Percentiles rank a stretch among this genome's conserved stretches.
These are phyloP conservation scores for Xylocopa sonorina DNA, from an alignment of 1,140 invertebrate genomes.

Conservation along the genomic window DNA sequence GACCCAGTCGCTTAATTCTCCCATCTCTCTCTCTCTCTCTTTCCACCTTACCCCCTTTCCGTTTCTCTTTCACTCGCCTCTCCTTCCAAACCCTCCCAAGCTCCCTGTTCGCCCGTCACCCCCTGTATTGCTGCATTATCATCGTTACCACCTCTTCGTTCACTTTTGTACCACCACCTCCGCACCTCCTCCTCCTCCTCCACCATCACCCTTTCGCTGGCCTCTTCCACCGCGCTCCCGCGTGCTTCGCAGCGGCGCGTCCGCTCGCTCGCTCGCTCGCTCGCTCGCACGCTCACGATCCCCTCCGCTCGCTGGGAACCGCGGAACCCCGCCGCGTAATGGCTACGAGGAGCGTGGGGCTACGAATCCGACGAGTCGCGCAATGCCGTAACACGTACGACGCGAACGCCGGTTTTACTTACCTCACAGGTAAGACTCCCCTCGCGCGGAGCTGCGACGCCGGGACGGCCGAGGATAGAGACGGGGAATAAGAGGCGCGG, in stretches of 20 bases:
- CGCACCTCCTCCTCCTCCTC: background rate
- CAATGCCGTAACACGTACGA: conserved; percentile 80
- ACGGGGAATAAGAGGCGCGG: conserved; percentile 25
- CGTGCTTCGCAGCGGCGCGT: conserved; percentile 61
- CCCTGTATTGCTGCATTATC: conserved; percentile 61
- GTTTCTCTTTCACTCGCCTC: conserved; percentile 61
- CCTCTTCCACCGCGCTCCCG: conserved; percentile 59
- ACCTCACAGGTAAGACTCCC: conserved; percentile 80
- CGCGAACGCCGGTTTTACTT: conserved; percentile 79
- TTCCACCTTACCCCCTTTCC: conserved; percentile 35
- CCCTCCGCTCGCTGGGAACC: background rate
- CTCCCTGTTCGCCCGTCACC: conserved; percentile 67
- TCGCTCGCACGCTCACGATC: conserved; percentile 45
- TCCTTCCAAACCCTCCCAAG: conserved; percentile 53
- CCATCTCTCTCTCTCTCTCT: conserved; percentile 69
- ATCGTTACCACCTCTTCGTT: conserved; percentile 77
- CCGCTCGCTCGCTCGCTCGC: conserved; percentile 63
- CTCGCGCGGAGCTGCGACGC: conserved; percentile 33
- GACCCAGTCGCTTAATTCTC: conserved; percentile 67
- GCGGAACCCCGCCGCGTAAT: conserved; percentile 49
- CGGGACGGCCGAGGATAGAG: conserved; percentile 31
- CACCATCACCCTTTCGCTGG: conserved; percentile 67
- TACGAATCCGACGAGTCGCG: conserved; percentile 69
- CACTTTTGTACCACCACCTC: conserved; percentile 69
- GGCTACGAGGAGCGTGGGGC: conserved; percentile 45